A percentile compares a stretch with the other conserved stretches of the same genome.
Conservation (phyloP, 2,113 vertebrate species). For the Eupsittula cactorum region DNA sequence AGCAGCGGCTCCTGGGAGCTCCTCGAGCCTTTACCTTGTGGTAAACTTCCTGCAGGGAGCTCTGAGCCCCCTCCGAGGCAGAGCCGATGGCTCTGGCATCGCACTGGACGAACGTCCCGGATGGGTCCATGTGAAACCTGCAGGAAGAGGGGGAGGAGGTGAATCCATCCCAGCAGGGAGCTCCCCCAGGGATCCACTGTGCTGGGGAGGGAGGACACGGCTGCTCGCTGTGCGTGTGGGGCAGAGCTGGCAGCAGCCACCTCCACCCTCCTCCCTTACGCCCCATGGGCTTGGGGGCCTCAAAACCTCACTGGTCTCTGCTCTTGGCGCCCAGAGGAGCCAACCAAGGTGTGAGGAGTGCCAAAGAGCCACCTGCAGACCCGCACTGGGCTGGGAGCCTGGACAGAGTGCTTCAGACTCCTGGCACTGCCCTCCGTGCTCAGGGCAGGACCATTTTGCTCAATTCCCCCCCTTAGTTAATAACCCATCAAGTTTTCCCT, state of each 20-base stretch:
- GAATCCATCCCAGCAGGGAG: neutral
- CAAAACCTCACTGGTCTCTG: neutral
- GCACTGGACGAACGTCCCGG: conserved; percentile 98
- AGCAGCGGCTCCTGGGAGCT: neutral
- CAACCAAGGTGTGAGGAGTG: neutral
- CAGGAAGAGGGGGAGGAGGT: neutral
- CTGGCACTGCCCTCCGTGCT: neutral
- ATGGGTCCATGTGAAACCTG: conserved; percentile 99
- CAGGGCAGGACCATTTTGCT: neutral
- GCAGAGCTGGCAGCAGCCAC: neutral
- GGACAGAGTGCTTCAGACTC: no score
- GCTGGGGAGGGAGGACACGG: neutral
- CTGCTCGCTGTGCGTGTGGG: fast-evolving
- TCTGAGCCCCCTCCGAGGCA: conserved; percentile 97
- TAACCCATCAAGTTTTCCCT: neutral
- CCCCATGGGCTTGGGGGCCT: neutral
- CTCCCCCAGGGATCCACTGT: neutral
- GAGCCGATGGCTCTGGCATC: conserved; percentile 97
- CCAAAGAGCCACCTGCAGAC: neutral
- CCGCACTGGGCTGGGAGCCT: neutral
- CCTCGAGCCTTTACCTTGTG: conserved; percentile 85
- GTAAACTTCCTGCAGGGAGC: conserved; percentile 97
- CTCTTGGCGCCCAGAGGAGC: neutral
- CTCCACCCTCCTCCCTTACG: neutral
- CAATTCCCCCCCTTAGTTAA: neutral